These are phyloP conservation scores for Halichondria panicea DNA, from an alignment of 37 sponge, comb jelly and placozoan genomes.

Conservation along the genomic window DNA sequence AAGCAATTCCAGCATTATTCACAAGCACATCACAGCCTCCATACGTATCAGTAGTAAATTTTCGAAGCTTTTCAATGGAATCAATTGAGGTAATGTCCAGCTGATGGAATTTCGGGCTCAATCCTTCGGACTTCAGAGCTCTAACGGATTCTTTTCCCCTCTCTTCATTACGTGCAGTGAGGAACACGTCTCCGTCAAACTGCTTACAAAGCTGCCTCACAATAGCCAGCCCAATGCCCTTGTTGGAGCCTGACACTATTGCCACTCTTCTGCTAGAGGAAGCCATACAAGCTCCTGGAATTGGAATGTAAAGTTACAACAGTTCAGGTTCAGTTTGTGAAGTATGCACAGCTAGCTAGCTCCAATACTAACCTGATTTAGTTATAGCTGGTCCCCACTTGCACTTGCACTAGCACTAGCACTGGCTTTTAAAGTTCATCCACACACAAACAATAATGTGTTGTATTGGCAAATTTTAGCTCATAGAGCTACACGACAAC, in stretches of 20 bases:
- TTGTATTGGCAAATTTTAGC: no score
- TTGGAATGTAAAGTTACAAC: no score
- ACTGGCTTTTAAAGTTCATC: no score
- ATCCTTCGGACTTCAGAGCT: conserved; percentile 63
- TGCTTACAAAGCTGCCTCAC: conserved; percentile 79
- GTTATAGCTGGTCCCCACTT: no score
- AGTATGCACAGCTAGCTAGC: no score
- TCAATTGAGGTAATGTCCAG: conserved; percentile 76
- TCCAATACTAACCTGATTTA: no score
- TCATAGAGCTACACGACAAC: no score
- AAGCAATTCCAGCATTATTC: conserved; percentile 84
- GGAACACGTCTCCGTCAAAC: conserved; percentile 83
- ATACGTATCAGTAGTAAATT: conserved; percentile 48
- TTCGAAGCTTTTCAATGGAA: conserved; percentile 54
- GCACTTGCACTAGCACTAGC: no score
- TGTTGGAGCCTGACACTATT: conserved; percentile 90
- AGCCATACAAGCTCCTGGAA: no score
- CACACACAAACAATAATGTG: no score
- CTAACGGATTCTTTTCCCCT: conserved; percentile 66
- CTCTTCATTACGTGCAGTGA: conserved; percentile 71
- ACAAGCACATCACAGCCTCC: conserved; percentile 85
- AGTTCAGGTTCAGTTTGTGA: no score
- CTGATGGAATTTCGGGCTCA: conserved; percentile 75
- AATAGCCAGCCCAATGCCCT: conserved; percentile 89
- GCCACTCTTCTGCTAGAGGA: no score